These are phyloP conservation scores for Apeltes quadracus DNA, from an alignment of 2,113 vertebrate species.

Conservation along the genomic window DNA sequence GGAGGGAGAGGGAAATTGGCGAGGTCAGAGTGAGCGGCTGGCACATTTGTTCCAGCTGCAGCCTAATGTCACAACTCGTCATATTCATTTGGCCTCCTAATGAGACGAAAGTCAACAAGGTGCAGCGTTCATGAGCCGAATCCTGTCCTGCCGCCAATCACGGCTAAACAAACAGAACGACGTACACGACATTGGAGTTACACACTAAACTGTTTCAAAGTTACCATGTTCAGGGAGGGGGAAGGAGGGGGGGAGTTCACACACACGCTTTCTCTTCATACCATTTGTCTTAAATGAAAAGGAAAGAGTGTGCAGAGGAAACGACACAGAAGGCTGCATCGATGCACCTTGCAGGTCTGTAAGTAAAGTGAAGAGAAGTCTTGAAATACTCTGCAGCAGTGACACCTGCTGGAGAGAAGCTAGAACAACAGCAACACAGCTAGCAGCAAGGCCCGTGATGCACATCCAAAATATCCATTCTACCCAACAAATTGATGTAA, in stretches of 20 bases:
- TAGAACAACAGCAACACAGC: neutral
- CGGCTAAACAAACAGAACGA: conserved; percentile 40
- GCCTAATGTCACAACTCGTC: conserved; percentile 83
- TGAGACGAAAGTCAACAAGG: conserved; percentile 80
- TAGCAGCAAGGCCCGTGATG: neutral
- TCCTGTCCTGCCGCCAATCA: conserved; percentile 31
- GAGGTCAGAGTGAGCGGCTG: conserved; percentile 69
- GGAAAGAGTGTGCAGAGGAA: conserved; percentile 39
- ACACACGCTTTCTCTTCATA: conserved; percentile 35
- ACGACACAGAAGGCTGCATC: conserved; percentile 47
- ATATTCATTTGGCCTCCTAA: conserved; percentile 83
- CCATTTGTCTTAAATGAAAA: conserved; percentile 47
- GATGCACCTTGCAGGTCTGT: conserved; percentile 30
- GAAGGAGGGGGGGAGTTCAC: too few relatives aligned
- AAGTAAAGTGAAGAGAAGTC: conserved; percentile 27
- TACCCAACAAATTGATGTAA: neutral
- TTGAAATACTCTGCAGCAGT: conserved; percentile 49
- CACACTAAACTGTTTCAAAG: conserved; percentile 52
- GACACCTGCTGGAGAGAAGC: conserved; percentile 62
- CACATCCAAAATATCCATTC: neutral
- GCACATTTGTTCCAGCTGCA: conserved; percentile 82
- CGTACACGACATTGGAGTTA: too few relatives aligned
- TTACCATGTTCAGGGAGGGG: conserved; percentile 29
- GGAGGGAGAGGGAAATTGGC: conserved; percentile 63
- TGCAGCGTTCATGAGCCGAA: conserved; percentile 65